Evolutionary conservation across 2,113 vertebrate species (phyloP).

Genomic region (Phoxinus phoxinus): DNA sequence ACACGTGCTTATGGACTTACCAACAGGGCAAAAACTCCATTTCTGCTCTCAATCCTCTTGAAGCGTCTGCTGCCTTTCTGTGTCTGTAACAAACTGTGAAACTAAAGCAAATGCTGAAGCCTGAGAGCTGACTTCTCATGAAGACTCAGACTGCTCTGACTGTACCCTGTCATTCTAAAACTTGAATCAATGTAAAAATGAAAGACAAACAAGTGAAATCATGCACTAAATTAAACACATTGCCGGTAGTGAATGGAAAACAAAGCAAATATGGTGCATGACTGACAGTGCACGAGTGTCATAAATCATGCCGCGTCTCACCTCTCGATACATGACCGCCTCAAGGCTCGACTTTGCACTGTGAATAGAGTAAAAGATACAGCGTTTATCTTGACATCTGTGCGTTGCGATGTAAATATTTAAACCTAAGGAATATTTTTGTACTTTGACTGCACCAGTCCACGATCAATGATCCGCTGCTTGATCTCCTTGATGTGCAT

Average conservation of each 20-base stretch:
- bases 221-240: conserved; percentile 12
- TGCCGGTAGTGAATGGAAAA: background rate
- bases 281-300: background rate
- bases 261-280: conserved; percentile 25
- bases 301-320: conserved; percentile 57
- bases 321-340: conserved; percentile 84
- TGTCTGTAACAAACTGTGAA: conserved; percentile 81
- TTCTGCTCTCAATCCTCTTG: conserved; percentile 88
- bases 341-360: conserved; percentile 84
- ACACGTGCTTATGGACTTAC: conserved; percentile 69
- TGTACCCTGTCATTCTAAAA: background rate
- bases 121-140: conserved; percentile 43
- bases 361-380: background rate
- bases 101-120: conserved; percentile 69
- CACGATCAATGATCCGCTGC: conserved; percentile 79
- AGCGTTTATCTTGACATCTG: background rate
- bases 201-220: conserved; percentile 30
- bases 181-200: background rate
- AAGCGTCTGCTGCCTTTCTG: conserved; percentile 86
- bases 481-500: conserved; percentile 87
- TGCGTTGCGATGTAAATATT: background rate
- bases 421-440: background rate
- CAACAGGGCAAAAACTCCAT: conserved; percentile 85
- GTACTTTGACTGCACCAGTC: conserved; percentile 83
- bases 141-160: conserved; percentile 5